A percentile compares a stretch with the other conserved stretches of the same genome.
Evolutionary conservation across 2,888 invertebrate species (phyloP).

Genomic region (Tinea trinotella): DNA sequence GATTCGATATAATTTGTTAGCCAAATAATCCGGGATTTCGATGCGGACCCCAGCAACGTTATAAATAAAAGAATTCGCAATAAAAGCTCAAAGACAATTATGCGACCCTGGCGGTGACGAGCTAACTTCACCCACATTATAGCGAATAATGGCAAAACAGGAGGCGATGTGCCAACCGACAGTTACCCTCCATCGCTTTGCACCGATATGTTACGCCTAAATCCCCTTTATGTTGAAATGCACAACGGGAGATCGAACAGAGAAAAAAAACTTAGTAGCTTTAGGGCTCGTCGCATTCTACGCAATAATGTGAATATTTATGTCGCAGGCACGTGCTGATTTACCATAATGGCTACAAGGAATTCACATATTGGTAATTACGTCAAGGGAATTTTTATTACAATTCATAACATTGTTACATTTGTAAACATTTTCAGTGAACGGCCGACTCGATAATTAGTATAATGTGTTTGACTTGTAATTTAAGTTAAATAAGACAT

Average conservation of each 20-base stretch:
- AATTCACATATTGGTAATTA: conserved; percentile 63
- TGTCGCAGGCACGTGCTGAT: conserved; percentile 64
- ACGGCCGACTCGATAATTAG: not conserved
- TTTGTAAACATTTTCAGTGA: not conserved
- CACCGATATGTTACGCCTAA: conserved; percentile 59
- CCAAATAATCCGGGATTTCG: conserved; percentile 69
- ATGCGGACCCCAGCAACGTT: conserved; percentile 41
- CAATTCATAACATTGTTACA: conserved; percentile 25
- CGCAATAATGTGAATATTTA: conserved; percentile 68
- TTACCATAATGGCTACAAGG: conserved; percentile 55
- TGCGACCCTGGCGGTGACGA: conserved; percentile 49
- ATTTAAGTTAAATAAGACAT: conserved; percentile 8
- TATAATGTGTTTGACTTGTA: not conserved
- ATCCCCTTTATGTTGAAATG: conserved; percentile 64
- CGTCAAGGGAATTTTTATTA: conserved; percentile 32
- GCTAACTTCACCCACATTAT: conserved; percentile 69
- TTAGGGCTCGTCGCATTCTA: conserved; percentile 38
- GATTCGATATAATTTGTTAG: conserved; percentile 70
- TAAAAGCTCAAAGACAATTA: conserved; percentile 64
- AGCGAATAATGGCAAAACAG: conserved; percentile 66
- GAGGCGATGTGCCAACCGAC: conserved; percentile 38
- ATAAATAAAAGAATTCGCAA: conserved; percentile 42
- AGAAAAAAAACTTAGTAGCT: conserved; percentile 41
- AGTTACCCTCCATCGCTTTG: conserved; percentile 48
- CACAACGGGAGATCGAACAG: conserved; percentile 53